A percentile compares a stretch with the other conserved stretches of the same genome.
Conservation (phyloP, 2,113 vertebrate genomes). For the Orientallactaga bullata region DNA sequence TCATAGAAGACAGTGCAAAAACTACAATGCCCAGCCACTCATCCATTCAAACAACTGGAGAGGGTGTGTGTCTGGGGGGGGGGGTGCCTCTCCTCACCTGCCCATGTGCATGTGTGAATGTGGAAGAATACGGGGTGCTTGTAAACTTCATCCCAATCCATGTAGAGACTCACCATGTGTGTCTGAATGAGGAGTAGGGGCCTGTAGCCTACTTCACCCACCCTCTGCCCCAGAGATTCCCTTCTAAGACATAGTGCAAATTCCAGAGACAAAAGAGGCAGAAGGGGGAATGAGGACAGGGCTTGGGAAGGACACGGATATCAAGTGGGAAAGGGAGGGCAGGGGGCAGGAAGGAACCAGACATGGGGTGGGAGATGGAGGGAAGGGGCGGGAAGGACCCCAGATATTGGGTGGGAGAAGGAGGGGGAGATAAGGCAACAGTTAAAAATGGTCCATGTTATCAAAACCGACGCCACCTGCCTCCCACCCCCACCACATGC, state of each 20-base stretch:
- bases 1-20: slow-evolving; percentile 87
- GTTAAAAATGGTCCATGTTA: slow-evolving; percentile 90
- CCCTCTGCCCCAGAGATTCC: slow-evolving; percentile 80
- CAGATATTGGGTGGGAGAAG: background rate
- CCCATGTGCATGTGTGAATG: slow-evolving; percentile 58
- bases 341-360: background rate
- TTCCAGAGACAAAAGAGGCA: slow-evolving; percentile 85
- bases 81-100: slow-evolving; percentile 21
- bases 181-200: slow-evolving; percentile 73
- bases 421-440: slow-evolving; percentile 93
- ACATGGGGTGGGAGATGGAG: slow-evolving; percentile 4
- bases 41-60: slow-evolving; percentile 76
- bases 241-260: slow-evolving; percentile 93
- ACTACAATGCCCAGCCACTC: slow-evolving; percentile 81
- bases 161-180: slow-evolving; percentile 74
- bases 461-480: slow-evolving; percentile 88
- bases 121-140: slow-evolving; percentile 80
- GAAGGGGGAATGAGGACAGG: slow-evolving; percentile 31
- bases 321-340: background rate
- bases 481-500: background rate
- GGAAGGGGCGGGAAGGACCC: slow-evolving; percentile 46
- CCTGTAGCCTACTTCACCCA: slow-evolving; percentile 57
- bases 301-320: background rate
- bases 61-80: slow-evolving; percentile 65
- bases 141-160: slow-evolving; percentile 88